A percentile compares a stretch with the other conserved stretches of the same genome.
phyloP scores from a whole-genome alignment of 2,888 invertebrate species.

The Listrodromus nycthemerus region DNA sequence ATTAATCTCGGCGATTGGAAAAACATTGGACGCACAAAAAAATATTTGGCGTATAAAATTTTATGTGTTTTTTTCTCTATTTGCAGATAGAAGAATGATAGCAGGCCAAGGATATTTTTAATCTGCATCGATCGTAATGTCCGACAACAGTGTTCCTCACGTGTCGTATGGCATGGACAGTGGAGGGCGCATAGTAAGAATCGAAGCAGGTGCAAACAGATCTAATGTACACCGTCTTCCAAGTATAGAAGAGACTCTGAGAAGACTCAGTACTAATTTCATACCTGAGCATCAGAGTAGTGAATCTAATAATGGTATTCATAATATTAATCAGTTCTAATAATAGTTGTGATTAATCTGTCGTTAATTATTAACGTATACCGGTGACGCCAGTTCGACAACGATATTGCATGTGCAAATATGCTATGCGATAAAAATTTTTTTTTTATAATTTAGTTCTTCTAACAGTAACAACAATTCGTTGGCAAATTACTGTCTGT shows the following conservation, averaged over 20 bases:
- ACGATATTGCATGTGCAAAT: too few relatives aligned
- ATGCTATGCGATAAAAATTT: too few relatives aligned
- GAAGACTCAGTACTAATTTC: slow-evolving; percentile 75
- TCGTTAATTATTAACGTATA: too few relatives aligned
- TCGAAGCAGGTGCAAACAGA: slow-evolving; percentile 70
- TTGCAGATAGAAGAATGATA: slow-evolving; percentile 53
- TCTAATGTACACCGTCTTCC: slow-evolving; percentile 72
- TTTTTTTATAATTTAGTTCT: too few relatives aligned
- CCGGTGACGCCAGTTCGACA: too few relatives aligned
- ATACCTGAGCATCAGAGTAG: slow-evolving; percentile 72
- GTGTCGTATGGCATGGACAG: slow-evolving; percentile 74
- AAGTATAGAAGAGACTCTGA: slow-evolving; percentile 76
- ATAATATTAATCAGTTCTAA: too few relatives aligned
- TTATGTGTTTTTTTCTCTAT: neutral
- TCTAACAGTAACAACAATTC: neutral
- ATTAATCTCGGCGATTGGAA: neutral
- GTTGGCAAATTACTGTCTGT: neutral
- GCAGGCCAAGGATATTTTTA: slow-evolving; percentile 11
- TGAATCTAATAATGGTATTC: slow-evolving; percentile 75
- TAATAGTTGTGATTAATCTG: too few relatives aligned
- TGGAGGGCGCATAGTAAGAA: slow-evolving; percentile 74
- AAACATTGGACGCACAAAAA: neutral
- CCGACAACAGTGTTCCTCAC: slow-evolving; percentile 76
- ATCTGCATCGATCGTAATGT: slow-evolving; percentile 73
- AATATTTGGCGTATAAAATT: neutral